These are phyloP conservation scores for Elaeidobius kamerunicus DNA, from an alignment of 2,888 invertebrate species.

Conservation along the genomic window DNA sequence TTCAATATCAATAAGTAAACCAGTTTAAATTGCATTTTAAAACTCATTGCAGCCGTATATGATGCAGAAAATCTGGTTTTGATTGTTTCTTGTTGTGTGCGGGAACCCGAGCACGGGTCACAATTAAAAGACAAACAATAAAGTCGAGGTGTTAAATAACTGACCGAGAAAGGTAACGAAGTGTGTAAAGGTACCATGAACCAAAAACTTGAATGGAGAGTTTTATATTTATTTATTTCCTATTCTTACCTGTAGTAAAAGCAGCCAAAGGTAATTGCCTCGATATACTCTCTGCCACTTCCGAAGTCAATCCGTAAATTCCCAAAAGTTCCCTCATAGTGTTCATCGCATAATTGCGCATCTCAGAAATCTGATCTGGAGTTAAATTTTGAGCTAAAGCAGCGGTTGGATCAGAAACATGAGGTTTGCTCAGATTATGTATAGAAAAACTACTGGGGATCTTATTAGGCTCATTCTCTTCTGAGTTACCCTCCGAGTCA, in stretches of 20 bases:
- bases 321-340: conserved; percentile 76
- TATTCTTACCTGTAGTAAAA: conserved; percentile 65
- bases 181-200: too few species aligned
- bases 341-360: conserved; percentile 75
- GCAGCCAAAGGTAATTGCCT: conserved; percentile 68
- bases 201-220: too few species aligned
- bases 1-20: too few species aligned
- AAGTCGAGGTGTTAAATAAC: conserved; percentile 22
- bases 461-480: conserved; percentile 40
- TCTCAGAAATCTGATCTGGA: conserved; percentile 52
- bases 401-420: conserved; percentile 40
- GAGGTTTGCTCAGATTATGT: conserved; percentile 48
- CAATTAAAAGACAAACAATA: conserved; percentile 17
- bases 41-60: conserved; percentile 8
- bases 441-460: conserved; percentile 48
- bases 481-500: conserved; percentile 41
- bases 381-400: conserved; percentile 44
- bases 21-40: conserved; percentile 8
- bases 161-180: conserved; percentile 11
- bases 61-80: conserved; percentile 25
- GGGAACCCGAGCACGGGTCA: conserved; percentile 18
- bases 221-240: too few species aligned
- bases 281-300: conserved; percentile 67
- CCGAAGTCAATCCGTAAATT: conserved; percentile 72
- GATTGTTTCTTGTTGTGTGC: conserved; percentile 19